phyloP scores from a whole-genome alignment of 2,888 invertebrate species.

The Cataglyphis cursor region DNA sequence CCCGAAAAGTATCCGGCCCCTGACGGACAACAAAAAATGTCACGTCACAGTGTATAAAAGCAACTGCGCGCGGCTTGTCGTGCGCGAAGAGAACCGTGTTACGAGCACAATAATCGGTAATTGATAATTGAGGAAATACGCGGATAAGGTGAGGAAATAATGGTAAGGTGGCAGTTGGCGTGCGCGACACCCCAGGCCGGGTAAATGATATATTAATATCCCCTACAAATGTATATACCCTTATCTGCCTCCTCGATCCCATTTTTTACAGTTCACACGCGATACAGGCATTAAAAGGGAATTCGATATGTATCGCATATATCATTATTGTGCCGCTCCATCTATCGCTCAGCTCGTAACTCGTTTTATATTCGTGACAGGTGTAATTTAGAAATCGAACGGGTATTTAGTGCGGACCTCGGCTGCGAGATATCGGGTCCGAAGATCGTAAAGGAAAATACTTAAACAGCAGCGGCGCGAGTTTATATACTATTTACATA shows the following conservation, averaged over 20 bases:
- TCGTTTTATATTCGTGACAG: slow-evolving; percentile 54
- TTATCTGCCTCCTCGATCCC: slow-evolving; percentile 43
- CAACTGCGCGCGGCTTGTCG: background rate
- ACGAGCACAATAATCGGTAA: slow-evolving; percentile 46
- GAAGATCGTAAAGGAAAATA: slow-evolving; percentile 23
- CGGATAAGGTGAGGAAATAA: slow-evolving; percentile 34
- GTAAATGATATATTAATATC: slow-evolving; percentile 56
- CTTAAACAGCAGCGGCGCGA: background rate
- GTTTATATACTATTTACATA: background rate
- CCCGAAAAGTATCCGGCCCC: too few relatives aligned
- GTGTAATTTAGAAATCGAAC: slow-evolving; percentile 56
- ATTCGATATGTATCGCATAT: slow-evolving; percentile 52
- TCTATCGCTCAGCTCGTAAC: slow-evolving; percentile 37
- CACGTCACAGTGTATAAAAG: background rate
- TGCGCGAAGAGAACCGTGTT: slow-evolving; percentile 22
- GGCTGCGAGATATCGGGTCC: slow-evolving; percentile 31
- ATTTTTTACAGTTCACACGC: slow-evolving; percentile 50
- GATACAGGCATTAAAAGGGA: slow-evolving; percentile 52
- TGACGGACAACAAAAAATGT: too few relatives aligned
- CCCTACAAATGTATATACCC: slow-evolving; percentile 48
- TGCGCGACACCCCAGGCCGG: background rate
- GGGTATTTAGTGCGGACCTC: slow-evolving; percentile 30
- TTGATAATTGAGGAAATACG: slow-evolving; percentile 55
- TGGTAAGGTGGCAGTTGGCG: slow-evolving; percentile 17
- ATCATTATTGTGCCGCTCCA: slow-evolving; percentile 44